Conservation (phyloP, 2,797 vertebrate species). For the Chromis chromis region DNA sequence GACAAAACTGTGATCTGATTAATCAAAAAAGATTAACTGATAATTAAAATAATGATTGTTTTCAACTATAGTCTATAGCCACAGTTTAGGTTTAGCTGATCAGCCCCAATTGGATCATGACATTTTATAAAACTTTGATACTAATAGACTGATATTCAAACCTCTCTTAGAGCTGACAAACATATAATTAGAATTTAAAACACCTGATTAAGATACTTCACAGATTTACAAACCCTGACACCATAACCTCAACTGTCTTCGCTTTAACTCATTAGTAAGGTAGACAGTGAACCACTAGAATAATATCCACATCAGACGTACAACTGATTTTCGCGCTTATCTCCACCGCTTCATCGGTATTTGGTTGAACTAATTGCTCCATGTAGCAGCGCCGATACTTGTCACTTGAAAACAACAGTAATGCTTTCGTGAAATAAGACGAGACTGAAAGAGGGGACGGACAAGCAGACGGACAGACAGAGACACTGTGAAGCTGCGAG, state of each 20-base stretch:
- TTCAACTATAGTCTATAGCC: neutral
- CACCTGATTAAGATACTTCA: slow-evolving; percentile 3
- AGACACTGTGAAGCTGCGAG: slow-evolving; percentile 69
- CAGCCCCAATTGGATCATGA: neutral
- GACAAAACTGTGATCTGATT: neutral
- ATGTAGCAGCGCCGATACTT: slow-evolving; percentile 22
- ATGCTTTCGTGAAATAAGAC: slow-evolving; percentile 37
- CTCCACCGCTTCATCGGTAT: slow-evolving; percentile 32
- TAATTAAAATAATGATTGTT: neutral
- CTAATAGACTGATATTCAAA: neutral
- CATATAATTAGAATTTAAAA: slow-evolving; percentile 10
- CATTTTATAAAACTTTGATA: neutral
- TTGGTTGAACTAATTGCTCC: slow-evolving; percentile 45
- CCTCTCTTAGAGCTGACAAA: neutral
- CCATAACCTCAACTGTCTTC: neutral
- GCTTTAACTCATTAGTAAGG: slow-evolving; percentile 2
- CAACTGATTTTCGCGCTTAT: slow-evolving; percentile 9
- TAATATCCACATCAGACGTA: slow-evolving; percentile 1
- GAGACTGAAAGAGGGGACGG: slow-evolving; percentile 45
- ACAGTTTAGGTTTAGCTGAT: neutral
- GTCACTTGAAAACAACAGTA: slow-evolving; percentile 41
- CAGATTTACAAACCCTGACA: slow-evolving; percentile 5
- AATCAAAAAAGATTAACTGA: neutral
- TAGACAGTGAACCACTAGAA: neutral
- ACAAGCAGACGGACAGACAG: slow-evolving; percentile 54